Base-by-base conservation (phyloP, 2,888 invertebrate genomes). In the Sclerodermus sp. region DNA sequence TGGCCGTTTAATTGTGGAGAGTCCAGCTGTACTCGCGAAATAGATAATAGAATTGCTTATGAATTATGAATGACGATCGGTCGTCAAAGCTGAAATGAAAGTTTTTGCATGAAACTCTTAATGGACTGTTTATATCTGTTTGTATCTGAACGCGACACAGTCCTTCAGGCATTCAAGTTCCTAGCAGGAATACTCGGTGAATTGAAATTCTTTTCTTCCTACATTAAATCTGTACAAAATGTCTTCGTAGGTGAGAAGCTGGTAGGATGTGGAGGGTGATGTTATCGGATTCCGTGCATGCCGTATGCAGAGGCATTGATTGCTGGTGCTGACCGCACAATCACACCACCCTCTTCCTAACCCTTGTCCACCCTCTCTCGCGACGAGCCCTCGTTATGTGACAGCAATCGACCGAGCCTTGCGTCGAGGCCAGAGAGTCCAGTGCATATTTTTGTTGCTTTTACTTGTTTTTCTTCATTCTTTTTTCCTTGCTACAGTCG, bases 321-420 rank as follows among this genome's bases (percentile, higher is more conserved):
- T 68, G 71, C 66, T 62, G 61, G 49, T 62, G 60, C 66, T 68
- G 67, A 71, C 71, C 70, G 60, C 68, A 70, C 69, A 67, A 71
- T 71, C 69, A 58, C 67, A 62, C 61, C 63, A 55, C 51, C 58
- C 63, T 63, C 56, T 55, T 57, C 42, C 52, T 51, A 60, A 53
- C 53, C 51, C 50, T 44, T 56, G 51, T 47, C 49, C 41, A 40
- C 48, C 38, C 51, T 45, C 49, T 3, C 23, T 46, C 18, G 47
- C 54, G 53, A 53, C 50, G n/a, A 30, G 15, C 40, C 50, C 62
- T 62, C 58, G 58, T 56, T 29, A 17, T 45, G 56, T 65, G 64
- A 66, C 67, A 66, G 60, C 61, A 59, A 64, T 64, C 64, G 66
- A 65, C 67, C 63, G 65, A 64, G 60, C 53, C 58, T 52, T 58